Evolutionary conservation across 2,113 vertebrate species (phyloP), one percentile per base, ranked within the genome.

Genomic region (Smithornis capensis): DNA sequence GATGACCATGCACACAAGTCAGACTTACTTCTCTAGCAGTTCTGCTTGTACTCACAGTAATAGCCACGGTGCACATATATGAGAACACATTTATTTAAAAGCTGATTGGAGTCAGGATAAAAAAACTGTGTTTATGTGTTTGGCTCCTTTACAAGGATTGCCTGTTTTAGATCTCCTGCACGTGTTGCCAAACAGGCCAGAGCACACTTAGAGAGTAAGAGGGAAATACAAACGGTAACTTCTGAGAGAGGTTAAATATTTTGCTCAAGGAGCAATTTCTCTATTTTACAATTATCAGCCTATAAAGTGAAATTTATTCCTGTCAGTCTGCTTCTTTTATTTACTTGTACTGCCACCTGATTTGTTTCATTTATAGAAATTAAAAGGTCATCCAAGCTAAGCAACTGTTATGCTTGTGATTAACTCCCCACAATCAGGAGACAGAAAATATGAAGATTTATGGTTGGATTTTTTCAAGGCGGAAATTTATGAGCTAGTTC

Each of bases 361-460:
- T 70, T 85, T 91, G 70, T 76, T 97, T 94, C 55, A 53, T 59
- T 77, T 84, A 83, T 5, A 38, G 81, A 97, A 92, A 92, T 92
- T 76, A 94, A 42, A 60, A 74, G 67, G 57, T 92, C 76, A 83
- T 83, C 42, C 47, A 64, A 89, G 91, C 84, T 63, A 79, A 95
- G 89, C 78, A 96, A 92, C 62, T 88, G 69, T 80, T 96, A 31
- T 63, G 50, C 67, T 91, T 93, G 31, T 89, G 84, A 94, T 92
- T 92, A 97, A 92, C 73, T 87, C 70, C 55, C 56, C 68, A 90
- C 75, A 75, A 83, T 92, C 82, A 91, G 13, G 55, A 91, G 83
- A 53, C 74, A 94, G 4, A 92, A 90, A 94, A 63, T 38, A 86
- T 73, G 68, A 97, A 95, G 92, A 96, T 96, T 96, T 92, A 96